Conservation (phyloP, 2,113 vertebrate genomes). For the Saguinus imperator region DNA sequence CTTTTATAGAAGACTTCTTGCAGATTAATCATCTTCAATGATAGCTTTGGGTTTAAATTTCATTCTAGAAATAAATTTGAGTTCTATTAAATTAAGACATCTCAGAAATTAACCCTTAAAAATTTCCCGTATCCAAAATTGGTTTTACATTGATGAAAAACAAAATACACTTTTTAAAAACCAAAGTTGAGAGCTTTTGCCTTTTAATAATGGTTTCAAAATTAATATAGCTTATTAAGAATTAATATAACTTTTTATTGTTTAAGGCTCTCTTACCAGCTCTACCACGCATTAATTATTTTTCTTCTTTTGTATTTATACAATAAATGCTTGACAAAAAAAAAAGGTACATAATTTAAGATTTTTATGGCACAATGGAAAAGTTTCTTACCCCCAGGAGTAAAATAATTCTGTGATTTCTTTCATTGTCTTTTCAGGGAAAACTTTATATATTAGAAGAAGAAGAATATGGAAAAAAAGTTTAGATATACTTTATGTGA, state of each 20-base stretch:
- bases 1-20: slow-evolving; percentile 30
- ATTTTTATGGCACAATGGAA: slow-evolving; percentile 71
- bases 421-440: slow-evolving; percentile 78
- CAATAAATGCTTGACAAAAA: slow-evolving; percentile 76
- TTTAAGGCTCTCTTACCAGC: slow-evolving; percentile 79
- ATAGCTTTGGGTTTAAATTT: slow-evolving; percentile 48
- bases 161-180: not conserved
- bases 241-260: slow-evolving; percentile 67
- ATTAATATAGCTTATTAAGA: slow-evolving; percentile 70
- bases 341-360: slow-evolving; percentile 73
- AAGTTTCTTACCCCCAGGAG: slow-evolving; percentile 52
- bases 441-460: slow-evolving; percentile 66
- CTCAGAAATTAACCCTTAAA: not conserved
- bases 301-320: slow-evolving; percentile 81
- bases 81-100: not conserved
- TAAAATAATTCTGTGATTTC: slow-evolving; percentile 62
- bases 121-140: slow-evolving; percentile 29
- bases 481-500: slow-evolving; percentile 68
- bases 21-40: slow-evolving; percentile 39
- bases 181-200: slow-evolving; percentile 53
- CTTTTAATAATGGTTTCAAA: slow-evolving; percentile 74
- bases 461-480: slow-evolving; percentile 35
- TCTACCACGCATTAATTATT: slow-evolving; percentile 82
- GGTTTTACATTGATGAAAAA: slow-evolving; percentile 23
- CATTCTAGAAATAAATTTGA: not conserved